Evolutionary conservation across 2,888 invertebrate genomes (phyloP), one percentile per base, ranked within the genome.

Genomic region (Agapetus fuscipes): DNA sequence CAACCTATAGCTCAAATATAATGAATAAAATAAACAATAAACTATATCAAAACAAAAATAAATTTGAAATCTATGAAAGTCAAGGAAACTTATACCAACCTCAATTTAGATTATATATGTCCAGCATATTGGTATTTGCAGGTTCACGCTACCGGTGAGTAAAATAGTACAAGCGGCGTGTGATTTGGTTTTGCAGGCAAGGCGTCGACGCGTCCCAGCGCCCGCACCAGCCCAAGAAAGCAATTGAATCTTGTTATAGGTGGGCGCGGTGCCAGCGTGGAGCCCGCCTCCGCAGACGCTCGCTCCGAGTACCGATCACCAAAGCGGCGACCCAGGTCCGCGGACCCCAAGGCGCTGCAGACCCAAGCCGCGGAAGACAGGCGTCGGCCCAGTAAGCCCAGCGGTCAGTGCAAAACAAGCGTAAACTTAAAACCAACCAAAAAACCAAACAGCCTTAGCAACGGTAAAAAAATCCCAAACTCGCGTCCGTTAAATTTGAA

Each of bases 251-350:
- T 43, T 43, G 47, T 44, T 49, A 45, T 45, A 48, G 49, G 49
- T 48, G 46, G 30, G 5, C 39, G 46, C 79, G 47, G 47, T 2
- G 34, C 80, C 59, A 81, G 81, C 43, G 78, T 80, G 52, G 82
- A 81, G 48, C 80, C 81, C 30, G 66, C 63, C 40, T 66, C 69
- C 48, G 64, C 67, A 49, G 66, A 67, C 46, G 31, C 37, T 12
- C 15, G 34, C n/a, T 58, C 70, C 36, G 78, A 80, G 55, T 82
- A 80, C 64, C 70, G 75, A 50, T 87, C 87, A 34, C 86, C 87
- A 16, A 84, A 85, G 54, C 79, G 85, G 49, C 82, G 84, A 53
- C 77, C 82, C 32, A 74, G 78, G 55, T 76, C 79, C 12, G 75
- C 77, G 26, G 72, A 76, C 53, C 71, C 75, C 1, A 56, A 46